These are phyloP conservation scores for Morpho helenor DNA, from an alignment of 2,888 invertebrate species.

Conservation along the genomic window DNA sequence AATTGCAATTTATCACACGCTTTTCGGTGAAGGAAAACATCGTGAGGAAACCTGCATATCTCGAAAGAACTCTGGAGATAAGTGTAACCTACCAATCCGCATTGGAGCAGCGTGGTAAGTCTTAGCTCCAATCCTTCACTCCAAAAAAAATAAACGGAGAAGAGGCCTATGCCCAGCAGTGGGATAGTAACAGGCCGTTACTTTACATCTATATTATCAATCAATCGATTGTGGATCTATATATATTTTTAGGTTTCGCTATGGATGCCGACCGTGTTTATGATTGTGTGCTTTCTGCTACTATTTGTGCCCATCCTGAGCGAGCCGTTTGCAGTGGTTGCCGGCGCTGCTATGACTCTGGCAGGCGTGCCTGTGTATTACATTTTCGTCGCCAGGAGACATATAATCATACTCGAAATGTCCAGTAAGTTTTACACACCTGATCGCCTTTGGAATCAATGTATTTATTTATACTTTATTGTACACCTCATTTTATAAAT, in stretches of 20 bases:
- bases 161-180: neutral
- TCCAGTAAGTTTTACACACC: slow-evolving; percentile 77
- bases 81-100: too few relatives aligned
- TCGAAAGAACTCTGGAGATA: too few relatives aligned
- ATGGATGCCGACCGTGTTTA: slow-evolving; percentile 87
- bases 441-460: neutral
- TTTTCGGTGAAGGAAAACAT: too few relatives aligned
- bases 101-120: too few relatives aligned
- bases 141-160: neutral
- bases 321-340: slow-evolving; percentile 88
- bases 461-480: too few relatives aligned
- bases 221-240: too few relatives aligned
- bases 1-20: too few relatives aligned
- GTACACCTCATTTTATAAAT: too few relatives aligned
- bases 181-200: neutral
- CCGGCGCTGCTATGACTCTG: slow-evolving; percentile 88
- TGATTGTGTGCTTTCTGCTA: slow-evolving; percentile 86
- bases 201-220: too few relatives aligned
- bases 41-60: too few relatives aligned
- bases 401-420: slow-evolving; percentile 74
- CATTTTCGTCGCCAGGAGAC: slow-evolving; percentile 84
- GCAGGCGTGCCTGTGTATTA: slow-evolving; percentile 91
- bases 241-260: slow-evolving; percentile 79
- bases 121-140: neutral
- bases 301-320: slow-evolving; percentile 89